A percentile compares a stretch with the other conserved stretches of the same genome.
These are phyloP conservation scores for Rhagium mordax DNA, from an alignment of 2,888 invertebrate genomes.

Conservation along the genomic window DNA sequence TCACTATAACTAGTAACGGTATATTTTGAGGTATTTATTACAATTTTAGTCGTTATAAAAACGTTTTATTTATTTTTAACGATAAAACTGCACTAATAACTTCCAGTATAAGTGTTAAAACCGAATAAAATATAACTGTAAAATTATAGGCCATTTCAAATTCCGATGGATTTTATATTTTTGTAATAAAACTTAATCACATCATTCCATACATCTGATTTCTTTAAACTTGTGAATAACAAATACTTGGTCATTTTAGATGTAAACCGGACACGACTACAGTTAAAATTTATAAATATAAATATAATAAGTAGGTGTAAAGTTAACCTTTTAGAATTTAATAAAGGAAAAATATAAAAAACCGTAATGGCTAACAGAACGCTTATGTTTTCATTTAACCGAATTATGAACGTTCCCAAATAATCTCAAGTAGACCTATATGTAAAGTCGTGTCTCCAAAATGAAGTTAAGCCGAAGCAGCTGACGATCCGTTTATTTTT, in stretches of 20 bases:
- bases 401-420: conserved; percentile 35
- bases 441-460: conserved; percentile 34
- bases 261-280: neutral
- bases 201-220: neutral
- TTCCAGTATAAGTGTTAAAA: neutral
- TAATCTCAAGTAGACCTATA: conserved; percentile 27
- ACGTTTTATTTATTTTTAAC: neutral
- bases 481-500: conserved; percentile 60
- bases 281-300: neutral
- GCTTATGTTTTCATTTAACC: conserved; percentile 22
- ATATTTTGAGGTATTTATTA: neutral
- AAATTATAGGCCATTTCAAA: neutral
- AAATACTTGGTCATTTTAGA: neutral
- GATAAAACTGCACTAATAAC: neutral
- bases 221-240: neutral
- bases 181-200: neutral
- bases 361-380: conserved; percentile 14
- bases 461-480: conserved; percentile 47
- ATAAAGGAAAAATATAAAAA: conserved; percentile 5
- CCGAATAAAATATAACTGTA: neutral
- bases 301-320: too few relatives aligned
- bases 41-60: neutral
- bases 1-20: neutral
- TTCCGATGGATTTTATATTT: neutral
- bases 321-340: conserved; percentile 16